Conservation (phyloP, 2,888 invertebrate species). For the Trichopria drosophilae region DNA sequence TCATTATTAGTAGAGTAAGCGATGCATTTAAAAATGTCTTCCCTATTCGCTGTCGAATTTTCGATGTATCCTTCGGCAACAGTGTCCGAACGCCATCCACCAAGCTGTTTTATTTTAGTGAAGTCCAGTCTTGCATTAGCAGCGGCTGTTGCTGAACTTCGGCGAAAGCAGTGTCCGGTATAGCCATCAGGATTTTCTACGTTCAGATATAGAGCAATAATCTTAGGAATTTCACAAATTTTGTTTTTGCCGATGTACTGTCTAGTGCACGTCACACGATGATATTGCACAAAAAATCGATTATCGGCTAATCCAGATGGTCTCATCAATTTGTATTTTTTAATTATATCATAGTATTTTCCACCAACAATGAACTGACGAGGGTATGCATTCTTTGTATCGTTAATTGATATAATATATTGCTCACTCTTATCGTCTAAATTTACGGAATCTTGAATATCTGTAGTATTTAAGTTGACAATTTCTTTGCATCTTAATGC, state of each 20-base stretch:
- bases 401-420: slow-evolving; percentile 11
- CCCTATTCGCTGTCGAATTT: no score
- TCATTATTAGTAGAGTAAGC: no score
- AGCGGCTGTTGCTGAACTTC: slow-evolving; percentile 16
- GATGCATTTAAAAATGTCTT: no score
- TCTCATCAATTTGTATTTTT: slow-evolving; percentile 15
- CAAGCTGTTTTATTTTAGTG: background rate
- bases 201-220: slow-evolving; percentile 19
- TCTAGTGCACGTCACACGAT: slow-evolving; percentile 15
- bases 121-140: slow-evolving; percentile 4
- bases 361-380: slow-evolving; percentile 13
- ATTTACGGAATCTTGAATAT: slow-evolving; percentile 8
- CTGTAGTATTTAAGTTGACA: background rate
- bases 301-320: slow-evolving; percentile 5
- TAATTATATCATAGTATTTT: slow-evolving; percentile 11
- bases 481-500: slow-evolving; percentile 8
- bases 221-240: slow-evolving; percentile 14
- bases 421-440: no score
- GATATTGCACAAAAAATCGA: slow-evolving; percentile 22
- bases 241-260: slow-evolving; percentile 18
- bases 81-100: slow-evolving; percentile 1
- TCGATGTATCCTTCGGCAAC: no score
- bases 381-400: slow-evolving; percentile 10
- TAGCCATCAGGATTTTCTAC: slow-evolving; percentile 18
- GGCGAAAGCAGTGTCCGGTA: slow-evolving; percentile 22